These are phyloP conservation scores for Taeniopygia guttata DNA, from an alignment of 2,797 vertebrate genomes.

Conservation along the genomic window DNA sequence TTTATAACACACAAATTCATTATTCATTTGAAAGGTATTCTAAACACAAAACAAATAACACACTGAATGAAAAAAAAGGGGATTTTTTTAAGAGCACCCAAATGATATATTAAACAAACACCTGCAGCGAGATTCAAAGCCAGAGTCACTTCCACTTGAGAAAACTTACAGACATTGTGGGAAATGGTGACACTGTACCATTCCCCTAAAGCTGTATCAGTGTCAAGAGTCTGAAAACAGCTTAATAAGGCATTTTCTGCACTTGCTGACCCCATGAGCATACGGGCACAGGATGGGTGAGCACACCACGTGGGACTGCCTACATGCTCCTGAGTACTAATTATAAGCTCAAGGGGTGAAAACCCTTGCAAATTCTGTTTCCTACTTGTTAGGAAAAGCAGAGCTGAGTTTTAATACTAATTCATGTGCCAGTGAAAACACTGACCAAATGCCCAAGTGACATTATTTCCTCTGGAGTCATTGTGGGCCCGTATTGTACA, in stretches of 20 bases:
- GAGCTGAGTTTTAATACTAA: neutral
- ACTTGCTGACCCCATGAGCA: neutral
- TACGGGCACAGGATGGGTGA: accelerated
- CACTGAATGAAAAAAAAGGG: neutral
- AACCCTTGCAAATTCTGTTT: neutral
- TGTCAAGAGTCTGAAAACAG: neutral
- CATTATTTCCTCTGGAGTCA: neutral
- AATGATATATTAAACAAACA: neutral
- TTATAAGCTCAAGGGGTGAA: neutral
- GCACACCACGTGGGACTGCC: too few species aligned
- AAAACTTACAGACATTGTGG: neutral
- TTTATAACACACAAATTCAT: neutral
- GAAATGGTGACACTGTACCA: neutral
- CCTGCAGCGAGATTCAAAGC: neutral
- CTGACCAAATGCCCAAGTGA: neutral
- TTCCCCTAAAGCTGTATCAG: neutral
- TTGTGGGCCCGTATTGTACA: neutral
- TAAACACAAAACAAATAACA: neutral
- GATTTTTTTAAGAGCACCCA: neutral
- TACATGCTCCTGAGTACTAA: neutral
- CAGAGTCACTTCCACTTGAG: neutral
- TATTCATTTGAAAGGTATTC: neutral
- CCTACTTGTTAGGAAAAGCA: neutral
- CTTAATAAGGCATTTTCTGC: neutral
- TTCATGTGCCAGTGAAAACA: neutral